Conservation (phyloP, 1,140 invertebrate species). For the Ladona fulva region DNA sequence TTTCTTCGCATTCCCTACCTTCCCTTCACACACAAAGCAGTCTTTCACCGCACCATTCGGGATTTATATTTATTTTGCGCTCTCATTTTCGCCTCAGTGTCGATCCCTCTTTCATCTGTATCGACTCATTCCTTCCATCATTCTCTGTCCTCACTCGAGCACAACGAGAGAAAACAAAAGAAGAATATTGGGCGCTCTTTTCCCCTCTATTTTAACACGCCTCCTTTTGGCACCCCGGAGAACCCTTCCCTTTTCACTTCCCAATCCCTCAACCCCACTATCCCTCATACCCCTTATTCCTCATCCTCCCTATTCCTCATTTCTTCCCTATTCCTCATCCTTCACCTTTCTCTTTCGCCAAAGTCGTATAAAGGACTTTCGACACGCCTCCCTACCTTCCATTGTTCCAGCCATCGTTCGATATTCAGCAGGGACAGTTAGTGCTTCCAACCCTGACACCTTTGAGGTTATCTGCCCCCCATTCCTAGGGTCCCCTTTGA, state of each 20-base stretch:
- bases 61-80: too few species aligned
- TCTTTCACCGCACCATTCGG: too few species aligned
- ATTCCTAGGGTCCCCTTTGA: background rate
- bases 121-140: background rate
- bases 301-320: background rate
- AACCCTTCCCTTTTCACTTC: background rate
- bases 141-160: background rate
- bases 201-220: too few species aligned
- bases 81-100: background rate
- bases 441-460: background rate
- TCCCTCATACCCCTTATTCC: background rate
- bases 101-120: background rate
- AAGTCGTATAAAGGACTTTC: background rate
- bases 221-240: background rate
- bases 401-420: background rate
- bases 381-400: background rate
- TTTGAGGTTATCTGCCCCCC: background rate
- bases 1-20: too few species aligned
- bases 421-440: conserved; percentile 2
- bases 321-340: background rate
- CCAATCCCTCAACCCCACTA: background rate
- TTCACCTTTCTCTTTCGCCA: background rate
- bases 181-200: background rate
- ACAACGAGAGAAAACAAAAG: background rate
- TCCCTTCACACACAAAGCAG: too few species aligned